Evolutionary conservation across 2,888 invertebrate genomes (phyloP).

Genomic region (Oligia fasciuncula): DNA sequence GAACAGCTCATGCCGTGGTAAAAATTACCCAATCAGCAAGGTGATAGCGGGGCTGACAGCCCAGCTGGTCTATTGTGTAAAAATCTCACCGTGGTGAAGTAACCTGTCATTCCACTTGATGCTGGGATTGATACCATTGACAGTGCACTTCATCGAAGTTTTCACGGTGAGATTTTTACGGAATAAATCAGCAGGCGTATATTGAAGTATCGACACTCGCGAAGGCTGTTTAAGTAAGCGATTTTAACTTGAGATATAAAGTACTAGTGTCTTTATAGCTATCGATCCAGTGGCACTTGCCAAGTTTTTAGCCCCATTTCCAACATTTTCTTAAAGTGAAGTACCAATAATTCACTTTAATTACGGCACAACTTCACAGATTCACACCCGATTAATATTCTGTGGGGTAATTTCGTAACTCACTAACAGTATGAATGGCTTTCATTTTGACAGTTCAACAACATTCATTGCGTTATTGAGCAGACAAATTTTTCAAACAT

Average conservation of each 20-base stretch:
- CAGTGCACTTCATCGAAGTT: background rate
- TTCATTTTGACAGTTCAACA: no score
- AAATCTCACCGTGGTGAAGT: background rate
- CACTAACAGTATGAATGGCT: no score
- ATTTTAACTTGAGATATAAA: background rate
- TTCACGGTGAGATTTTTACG: background rate
- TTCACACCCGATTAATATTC: no score
- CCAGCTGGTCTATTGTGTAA: background rate
- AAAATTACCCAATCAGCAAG: background rate
- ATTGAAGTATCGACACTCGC: background rate
- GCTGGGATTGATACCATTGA: no score
- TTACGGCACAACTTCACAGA: background rate
- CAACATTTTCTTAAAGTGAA: slow-evolving; percentile 6
- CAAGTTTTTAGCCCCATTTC: slow-evolving; percentile 21
- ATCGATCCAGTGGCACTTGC: slow-evolving; percentile 12
- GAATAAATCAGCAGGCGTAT: background rate
- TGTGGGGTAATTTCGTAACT: background rate
- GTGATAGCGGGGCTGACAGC: background rate
- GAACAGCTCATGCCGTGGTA: background rate
- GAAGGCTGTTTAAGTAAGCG: background rate
- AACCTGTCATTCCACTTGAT: no score
- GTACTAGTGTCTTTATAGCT: background rate
- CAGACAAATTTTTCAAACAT: no score
- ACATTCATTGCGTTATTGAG: no score
- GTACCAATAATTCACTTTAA: slow-evolving; percentile 31